Percentiles rank a stretch among this genome's conserved stretches.
Evolutionary conservation across 2,888 invertebrate genomes (phyloP).

Genomic region (Sabatieria punctata): DNA sequence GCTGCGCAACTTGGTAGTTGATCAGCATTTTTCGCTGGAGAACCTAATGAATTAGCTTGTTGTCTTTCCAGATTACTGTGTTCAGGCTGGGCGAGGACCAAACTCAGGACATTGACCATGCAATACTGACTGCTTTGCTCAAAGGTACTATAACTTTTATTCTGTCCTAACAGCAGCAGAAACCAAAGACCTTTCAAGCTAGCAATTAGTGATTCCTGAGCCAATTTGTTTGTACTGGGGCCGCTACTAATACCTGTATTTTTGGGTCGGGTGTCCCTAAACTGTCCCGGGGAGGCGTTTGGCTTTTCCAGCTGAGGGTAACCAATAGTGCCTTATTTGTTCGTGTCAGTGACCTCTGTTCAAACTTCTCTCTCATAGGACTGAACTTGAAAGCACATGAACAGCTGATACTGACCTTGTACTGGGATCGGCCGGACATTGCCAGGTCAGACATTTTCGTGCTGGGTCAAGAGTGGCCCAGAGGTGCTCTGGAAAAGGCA

Average conservation of each 20-base stretch:
- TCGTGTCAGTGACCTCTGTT: conserved; percentile 9
- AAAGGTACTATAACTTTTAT: conserved; percentile 42
- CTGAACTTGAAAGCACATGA: conserved; percentile 53
- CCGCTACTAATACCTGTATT: too few relatives aligned
- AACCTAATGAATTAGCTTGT: too few relatives aligned
- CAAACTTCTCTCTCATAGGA: conserved; percentile 21
- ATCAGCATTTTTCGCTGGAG: neutral
- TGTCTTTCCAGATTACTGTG: conserved; percentile 71
- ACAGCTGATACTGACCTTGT: conserved; percentile 77
- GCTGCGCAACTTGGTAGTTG: conserved; percentile 71
- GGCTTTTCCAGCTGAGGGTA: too few relatives aligned
- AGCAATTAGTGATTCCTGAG: too few relatives aligned
- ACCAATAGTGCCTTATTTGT: too few relatives aligned
- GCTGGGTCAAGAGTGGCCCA: conserved; percentile 91
- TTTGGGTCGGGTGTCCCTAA: too few relatives aligned
- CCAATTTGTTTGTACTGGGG: too few relatives aligned
- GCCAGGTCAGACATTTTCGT: conserved; percentile 91
- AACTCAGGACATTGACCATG: conserved; percentile 83
- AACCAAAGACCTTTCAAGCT: too few relatives aligned
- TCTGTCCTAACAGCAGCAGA: conserved; percentile 77
- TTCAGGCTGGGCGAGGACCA: conserved; percentile 70
- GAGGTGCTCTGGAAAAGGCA: conserved; percentile 79
- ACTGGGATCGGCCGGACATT: conserved; percentile 96
- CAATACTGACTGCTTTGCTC: conserved; percentile 83
- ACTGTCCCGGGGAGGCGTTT: too few relatives aligned